These are phyloP conservation scores for Microplitis manilae DNA, from an alignment of 2,888 invertebrate species.

Conservation along the genomic window DNA sequence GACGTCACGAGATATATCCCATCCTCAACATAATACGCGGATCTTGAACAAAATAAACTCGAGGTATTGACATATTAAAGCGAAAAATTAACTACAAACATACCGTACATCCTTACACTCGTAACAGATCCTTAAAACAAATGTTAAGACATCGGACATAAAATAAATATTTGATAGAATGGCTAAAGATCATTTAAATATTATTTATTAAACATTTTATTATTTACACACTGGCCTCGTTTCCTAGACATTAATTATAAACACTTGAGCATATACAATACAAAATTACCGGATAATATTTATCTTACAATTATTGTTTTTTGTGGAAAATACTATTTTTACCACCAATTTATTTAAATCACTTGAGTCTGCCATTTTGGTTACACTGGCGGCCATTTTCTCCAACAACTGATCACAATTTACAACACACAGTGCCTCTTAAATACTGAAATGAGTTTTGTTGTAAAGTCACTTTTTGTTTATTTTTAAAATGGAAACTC, in stretches of 20 bases:
- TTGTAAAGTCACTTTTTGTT: neutral
- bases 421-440: too few species aligned
- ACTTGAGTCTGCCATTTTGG: too few species aligned
- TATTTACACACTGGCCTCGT: slow-evolving; percentile 40
- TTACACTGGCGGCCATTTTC: too few species aligned
- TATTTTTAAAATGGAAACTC: neutral
- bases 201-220: slow-evolving; percentile 28
- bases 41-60: slow-evolving; percentile 7
- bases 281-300: neutral
- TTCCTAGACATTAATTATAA: slow-evolving; percentile 19
- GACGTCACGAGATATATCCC: neutral
- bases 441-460: too few species aligned
- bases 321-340: neutral
- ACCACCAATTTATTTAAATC: neutral
- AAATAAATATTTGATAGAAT: slow-evolving; percentile 10
- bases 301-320: neutral
- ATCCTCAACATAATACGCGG: neutral
- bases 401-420: too few species aligned
- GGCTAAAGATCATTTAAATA: slow-evolving; percentile 14
- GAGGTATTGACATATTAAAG: neutral
- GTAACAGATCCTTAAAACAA: slow-evolving; percentile 1
- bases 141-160: neutral
- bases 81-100: neutral
- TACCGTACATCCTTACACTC: neutral
- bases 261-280: slow-evolving; percentile 30